Base-by-base conservation (phyloP, 2,888 invertebrate genomes). In the Idaea biselata region DNA sequence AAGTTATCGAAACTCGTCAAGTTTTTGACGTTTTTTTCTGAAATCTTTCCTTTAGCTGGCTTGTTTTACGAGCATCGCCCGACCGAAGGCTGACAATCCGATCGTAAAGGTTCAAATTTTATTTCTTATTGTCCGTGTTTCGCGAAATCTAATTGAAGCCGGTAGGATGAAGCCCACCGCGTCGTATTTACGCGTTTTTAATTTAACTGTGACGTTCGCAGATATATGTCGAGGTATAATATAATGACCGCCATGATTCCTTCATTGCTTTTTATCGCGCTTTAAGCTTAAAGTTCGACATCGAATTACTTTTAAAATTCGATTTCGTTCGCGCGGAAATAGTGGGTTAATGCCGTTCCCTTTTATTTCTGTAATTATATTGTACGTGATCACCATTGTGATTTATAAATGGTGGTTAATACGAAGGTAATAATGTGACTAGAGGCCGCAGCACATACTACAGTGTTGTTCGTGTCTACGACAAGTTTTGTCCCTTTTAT, bases 121-220 rank as follows among this genome's bases (percentile, higher is more conserved):
- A 92, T 89, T 88, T 87, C 91, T 91, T 91, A 92, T 92, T 92
- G 92, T 91, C 90, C 91, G 86, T 84, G 83, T 87, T 88, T 89
- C 86, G 89, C 88, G 86, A 91, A 91, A 89, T 89, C 89, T 89
- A 91, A 91, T 92, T 90, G 92, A 89, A 91, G 88, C 83, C 76
- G 81, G 83, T 83, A 79, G 74, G 77, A 71, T 62, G 72, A 78
- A 71, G 80, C 80, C 78, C 85, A 78, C 86, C 83, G 80, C 80
- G 56, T 17, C 56, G 56, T 18, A 76, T 90, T 90, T 89, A 90
- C 86, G 87, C 81, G 83, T 86, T 90, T 90, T 90, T 89, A 89
- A 91, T 89, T 91, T 89, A 84, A 88, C 86, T 78, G 81, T 83
- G 73, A 72, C 71, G 75, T 82, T 79, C 77, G 79, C 78, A 82